Conservation (phyloP, 2,888 invertebrate species). For the Seira sanloemensis region DNA sequence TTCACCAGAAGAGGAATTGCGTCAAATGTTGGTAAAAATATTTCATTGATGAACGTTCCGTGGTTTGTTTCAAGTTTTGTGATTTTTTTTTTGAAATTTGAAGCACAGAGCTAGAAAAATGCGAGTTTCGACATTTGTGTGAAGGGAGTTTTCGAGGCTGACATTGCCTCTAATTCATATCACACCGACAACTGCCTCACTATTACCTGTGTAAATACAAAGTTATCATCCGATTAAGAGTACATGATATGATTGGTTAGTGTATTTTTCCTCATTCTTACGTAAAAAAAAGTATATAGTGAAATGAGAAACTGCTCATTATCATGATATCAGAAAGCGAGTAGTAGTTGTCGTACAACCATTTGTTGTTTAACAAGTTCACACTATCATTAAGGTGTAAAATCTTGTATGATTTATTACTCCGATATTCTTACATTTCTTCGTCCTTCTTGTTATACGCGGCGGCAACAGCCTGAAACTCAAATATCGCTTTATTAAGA, state of each 20-base stretch:
- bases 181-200: neutral
- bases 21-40: too few relatives aligned
- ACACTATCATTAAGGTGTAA: conserved; percentile 62
- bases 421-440: conserved; percentile 31
- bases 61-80: too few relatives aligned
- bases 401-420: conserved; percentile 59
- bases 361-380: conserved; percentile 57
- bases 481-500: neutral
- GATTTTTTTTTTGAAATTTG: too few relatives aligned
- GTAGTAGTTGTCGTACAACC: conserved; percentile 43
- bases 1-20: too few relatives aligned
- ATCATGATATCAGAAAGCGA: conserved; percentile 38
- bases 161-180: neutral
- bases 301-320: conserved; percentile 45
- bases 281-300: too few relatives aligned
- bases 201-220: neutral
- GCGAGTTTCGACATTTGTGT: too few relatives aligned
- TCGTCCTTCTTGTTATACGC: neutral
- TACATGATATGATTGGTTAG: neutral
- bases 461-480: neutral
- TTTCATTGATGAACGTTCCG: too few relatives aligned
- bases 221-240: too few relatives aligned
- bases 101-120: too few relatives aligned
- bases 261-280: neutral
- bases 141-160: neutral